Conservation (phyloP, 2,888 invertebrate genomes). For the Drosophila peninsularis region DNA sequence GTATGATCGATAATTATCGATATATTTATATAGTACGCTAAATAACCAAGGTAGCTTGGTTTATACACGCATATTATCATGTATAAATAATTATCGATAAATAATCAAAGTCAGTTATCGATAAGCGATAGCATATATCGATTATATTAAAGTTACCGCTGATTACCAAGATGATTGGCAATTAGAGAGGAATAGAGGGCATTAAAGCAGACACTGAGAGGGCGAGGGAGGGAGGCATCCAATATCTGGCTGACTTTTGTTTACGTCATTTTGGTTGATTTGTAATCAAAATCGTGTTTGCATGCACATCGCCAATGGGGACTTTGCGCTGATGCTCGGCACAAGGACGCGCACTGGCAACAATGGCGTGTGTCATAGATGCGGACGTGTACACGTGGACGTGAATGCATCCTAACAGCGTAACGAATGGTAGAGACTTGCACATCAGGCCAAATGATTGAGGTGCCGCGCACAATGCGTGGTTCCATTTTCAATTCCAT, state of each 20-base stretch:
- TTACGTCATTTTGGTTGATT: conserved; percentile 63
- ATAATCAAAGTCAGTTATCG: background rate
- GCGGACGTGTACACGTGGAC: conserved; percentile 23
- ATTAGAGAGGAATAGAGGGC: background rate
- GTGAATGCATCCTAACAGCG: conserved; percentile 32
- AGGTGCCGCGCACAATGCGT: conserved; percentile 43
- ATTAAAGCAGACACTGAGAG: background rate
- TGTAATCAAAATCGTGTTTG: conserved; percentile 74
- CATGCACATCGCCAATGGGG: conserved; percentile 56
- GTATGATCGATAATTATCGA: background rate
- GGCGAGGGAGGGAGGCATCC: background rate
- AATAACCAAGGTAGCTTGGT: no score
- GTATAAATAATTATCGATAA: no score
- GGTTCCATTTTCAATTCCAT: conserved; percentile 43
- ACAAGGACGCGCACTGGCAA: conserved; percentile 29
- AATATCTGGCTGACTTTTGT: conserved; percentile 16
- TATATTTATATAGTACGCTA: background rate
- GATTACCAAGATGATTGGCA: background rate
- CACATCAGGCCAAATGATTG: conserved; percentile 52
- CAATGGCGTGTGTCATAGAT: conserved; percentile 29
- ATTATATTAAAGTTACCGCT: background rate
- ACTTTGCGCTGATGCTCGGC: conserved; percentile 12
- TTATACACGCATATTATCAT: no score
- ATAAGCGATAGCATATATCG: background rate
- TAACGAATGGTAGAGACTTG: conserved; percentile 34